Base-by-base conservation (phyloP, 2,888 invertebrate genomes). In the Hetaerina titia region DNA sequence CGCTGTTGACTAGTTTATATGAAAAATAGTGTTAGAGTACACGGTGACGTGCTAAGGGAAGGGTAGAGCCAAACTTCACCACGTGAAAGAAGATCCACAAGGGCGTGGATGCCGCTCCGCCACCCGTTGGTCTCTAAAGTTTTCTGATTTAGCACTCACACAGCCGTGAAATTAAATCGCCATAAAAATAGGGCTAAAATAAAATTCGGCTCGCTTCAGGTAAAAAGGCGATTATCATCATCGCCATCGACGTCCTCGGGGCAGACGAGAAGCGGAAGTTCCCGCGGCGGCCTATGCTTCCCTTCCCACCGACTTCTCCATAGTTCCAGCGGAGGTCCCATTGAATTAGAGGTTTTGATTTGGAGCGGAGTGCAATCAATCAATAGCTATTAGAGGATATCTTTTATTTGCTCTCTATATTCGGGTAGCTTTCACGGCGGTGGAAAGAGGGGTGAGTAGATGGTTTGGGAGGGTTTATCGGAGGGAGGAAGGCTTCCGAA, bases 141-240 rank as follows among this genome's bases (percentile, higher is more conserved):
- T 81, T 81, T 81, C 31, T 31, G 81, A 81, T 81, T 81, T 81
- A 25, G 81, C 31, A 81, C 31, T 31, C 81, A 31, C 81, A 31
- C 81, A 81, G 22, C 81, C 81, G 81, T 81, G 81, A 81, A 81
- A 81, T 81, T 81, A 81, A 25, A 31, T 81, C 25, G 25, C 81
- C 81, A 13, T 6, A 81, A 31, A 81, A 81, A 81, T 81, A 25
- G 31, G 69, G 13, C 25, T 22, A 31, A 22, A 81, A 31, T 31
- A 15, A 81, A 81, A 9, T 15, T 11, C 81, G 13, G 13, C 81
- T 31, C 25, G 31, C 31, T 25, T 31, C 11, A 81, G 81, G 81
- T 81, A 81, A 81, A 81, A 81, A 81, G 31, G 31, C 31, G 74
- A 25, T 74, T 9, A 60, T 60, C 60, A 60, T 11, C 60, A 60